Evolutionary conservation across 2,797 vertebrate genomes (phyloP).

Genomic region (Taenioides sp.): DNA sequence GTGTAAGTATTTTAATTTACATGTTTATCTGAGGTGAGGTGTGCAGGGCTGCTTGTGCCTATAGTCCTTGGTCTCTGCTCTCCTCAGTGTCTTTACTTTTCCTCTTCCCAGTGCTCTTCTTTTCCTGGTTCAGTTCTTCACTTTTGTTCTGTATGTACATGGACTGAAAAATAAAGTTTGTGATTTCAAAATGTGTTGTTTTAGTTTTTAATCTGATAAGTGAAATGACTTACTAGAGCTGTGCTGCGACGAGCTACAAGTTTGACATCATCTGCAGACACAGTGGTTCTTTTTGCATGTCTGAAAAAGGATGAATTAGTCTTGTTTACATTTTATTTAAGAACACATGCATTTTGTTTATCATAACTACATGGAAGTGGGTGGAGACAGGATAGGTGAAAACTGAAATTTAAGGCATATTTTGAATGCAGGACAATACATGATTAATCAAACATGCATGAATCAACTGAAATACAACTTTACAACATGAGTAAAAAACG

Average conservation of each 20-base stretch:
- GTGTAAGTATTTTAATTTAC: conserved; percentile 34
- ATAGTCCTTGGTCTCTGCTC: conserved; percentile 59
- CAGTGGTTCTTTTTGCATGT: conserved; percentile 89
- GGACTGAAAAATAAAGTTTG: conserved; percentile 72
- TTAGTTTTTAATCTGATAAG: not conserved
- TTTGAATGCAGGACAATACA: too few relatives aligned
- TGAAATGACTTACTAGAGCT: conserved; percentile 82
- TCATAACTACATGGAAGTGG: too few relatives aligned
- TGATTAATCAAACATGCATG: too few relatives aligned
- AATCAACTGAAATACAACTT: too few relatives aligned
- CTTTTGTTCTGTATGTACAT: conserved; percentile 77
- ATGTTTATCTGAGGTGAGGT: conserved; percentile 35
- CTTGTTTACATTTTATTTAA: not conserved
- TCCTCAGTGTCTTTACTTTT: conserved; percentile 71
- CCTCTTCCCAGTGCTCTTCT: conserved; percentile 72
- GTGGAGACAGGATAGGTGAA: too few relatives aligned
- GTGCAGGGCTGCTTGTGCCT: conserved; percentile 40
- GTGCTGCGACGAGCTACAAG: conserved; percentile 86
- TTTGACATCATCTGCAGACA: conserved; percentile 92
- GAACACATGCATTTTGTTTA: too few relatives aligned
- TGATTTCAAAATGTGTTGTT: conserved; percentile 36
- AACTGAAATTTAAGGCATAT: too few relatives aligned
- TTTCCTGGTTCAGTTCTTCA: conserved; percentile 78
- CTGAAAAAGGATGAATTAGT: conserved; percentile 61
- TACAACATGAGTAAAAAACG: too few relatives aligned